phyloP scores from a whole-genome alignment of 2,113 vertebrate genomes.

The Salminus brasiliensis region DNA sequence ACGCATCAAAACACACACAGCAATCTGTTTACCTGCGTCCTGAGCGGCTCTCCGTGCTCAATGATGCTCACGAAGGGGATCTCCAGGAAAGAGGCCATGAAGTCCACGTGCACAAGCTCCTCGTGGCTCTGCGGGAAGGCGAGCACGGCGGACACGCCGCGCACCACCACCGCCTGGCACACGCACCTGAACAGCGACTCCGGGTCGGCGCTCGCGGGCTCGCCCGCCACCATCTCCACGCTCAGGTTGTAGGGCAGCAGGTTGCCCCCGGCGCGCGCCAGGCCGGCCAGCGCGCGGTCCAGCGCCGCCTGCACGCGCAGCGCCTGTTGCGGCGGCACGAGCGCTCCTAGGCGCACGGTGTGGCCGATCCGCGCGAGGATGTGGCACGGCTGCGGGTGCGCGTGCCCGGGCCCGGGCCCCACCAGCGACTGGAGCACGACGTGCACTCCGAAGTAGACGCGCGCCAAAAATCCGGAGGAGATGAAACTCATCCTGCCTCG shows the following conservation, averaged over 20 bases:
- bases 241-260: conserved; percentile 82
- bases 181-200: conserved; percentile 80
- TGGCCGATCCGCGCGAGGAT: conserved; percentile 75
- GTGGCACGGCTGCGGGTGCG: conserved; percentile 82
- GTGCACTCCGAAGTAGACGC: conserved; percentile 67
- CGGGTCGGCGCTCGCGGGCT: conserved; percentile 76
- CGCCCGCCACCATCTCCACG: conserved; percentile 76
- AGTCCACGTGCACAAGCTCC: conserved; percentile 87
- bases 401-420: conserved; percentile 61
- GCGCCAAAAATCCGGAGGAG: conserved; percentile 66
- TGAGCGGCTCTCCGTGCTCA: conserved; percentile 78
- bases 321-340: conserved; percentile 74
- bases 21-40: conserved; percentile 74
- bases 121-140: conserved; percentile 85
- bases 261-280: conserved; percentile 61
- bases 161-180: conserved; percentile 80
- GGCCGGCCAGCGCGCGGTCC: conserved; percentile 64
- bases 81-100: conserved; percentile 83
- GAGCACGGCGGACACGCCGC: conserved; percentile 83
- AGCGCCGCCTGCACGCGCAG: conserved; percentile 74
- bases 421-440: conserved; percentile 67
- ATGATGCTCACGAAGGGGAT: conserved; percentile 87
- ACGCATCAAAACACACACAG: too few species aligned
- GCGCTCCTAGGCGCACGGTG: conserved; percentile 80
- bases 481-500: conserved; percentile 74